Conservation (phyloP, 2,113 vertebrate genomes). For the Lamprologus tigripictilis region DNA sequence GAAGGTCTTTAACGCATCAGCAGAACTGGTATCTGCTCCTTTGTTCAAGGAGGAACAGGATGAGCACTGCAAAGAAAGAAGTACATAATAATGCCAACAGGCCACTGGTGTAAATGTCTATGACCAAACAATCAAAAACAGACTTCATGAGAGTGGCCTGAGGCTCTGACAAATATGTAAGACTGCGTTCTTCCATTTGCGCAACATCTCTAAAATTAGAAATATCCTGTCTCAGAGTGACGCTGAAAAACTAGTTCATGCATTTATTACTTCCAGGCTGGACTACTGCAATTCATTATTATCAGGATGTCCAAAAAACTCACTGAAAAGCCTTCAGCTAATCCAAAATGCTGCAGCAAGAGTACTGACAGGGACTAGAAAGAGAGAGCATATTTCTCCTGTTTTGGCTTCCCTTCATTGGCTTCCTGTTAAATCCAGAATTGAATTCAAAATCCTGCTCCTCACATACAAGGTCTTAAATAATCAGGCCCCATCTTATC, state of each 20-base stretch:
- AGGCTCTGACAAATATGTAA: neutral
- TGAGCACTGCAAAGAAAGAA: neutral
- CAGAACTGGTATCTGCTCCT: neutral
- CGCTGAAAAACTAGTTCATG: neutral
- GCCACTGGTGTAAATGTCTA: neutral
- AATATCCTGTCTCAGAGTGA: neutral
- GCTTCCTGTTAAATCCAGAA: neutral
- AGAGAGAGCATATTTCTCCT: neutral
- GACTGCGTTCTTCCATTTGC: rapidly evolving
- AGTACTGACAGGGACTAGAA: rapidly evolving
- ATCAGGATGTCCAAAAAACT: rapidly evolving
- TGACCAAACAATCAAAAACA: neutral
- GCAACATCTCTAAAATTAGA: neutral
- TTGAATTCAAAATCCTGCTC: neutral
- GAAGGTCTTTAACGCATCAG: neutral
- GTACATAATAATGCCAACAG: neutral
- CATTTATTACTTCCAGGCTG: neutral
- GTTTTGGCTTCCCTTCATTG: neutral
- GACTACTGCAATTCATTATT: rapidly evolving
- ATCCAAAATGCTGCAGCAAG: neutral
- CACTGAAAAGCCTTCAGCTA: rapidly evolving
- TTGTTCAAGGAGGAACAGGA: neutral
- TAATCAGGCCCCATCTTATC: neutral
- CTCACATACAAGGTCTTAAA: neutral
- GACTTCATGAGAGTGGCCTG: neutral